phyloP scores from a whole-genome alignment of 2,113 vertebrate species.

The Xyrauchen texanus region DNA sequence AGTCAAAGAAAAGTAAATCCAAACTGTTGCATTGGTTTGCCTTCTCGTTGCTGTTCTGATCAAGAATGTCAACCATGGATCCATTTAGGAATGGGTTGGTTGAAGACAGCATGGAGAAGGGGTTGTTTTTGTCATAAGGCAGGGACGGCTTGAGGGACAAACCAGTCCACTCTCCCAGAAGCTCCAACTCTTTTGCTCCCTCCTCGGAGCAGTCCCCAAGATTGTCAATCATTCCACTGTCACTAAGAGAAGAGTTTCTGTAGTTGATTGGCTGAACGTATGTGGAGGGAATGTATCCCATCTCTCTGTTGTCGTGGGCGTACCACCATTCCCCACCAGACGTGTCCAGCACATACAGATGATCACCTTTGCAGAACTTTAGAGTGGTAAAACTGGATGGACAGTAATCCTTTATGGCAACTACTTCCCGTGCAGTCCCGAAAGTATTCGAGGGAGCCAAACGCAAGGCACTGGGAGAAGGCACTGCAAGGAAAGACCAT shows the following conservation, averaged over 20 bases:
- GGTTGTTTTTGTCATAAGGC: slow-evolving; percentile 73
- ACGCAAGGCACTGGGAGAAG: slow-evolving; percentile 95
- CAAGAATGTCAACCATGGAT: slow-evolving; percentile 40
- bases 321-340: slow-evolving; percentile 98
- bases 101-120: slow-evolving; percentile 76
- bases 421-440: slow-evolving; percentile 87
- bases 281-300: slow-evolving; percentile 95
- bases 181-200: slow-evolving; percentile 80
- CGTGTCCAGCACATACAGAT: slow-evolving; percentile 89
- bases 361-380: slow-evolving; percentile 94
- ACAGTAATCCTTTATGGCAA: slow-evolving; percentile 94
- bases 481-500: slow-evolving; percentile 78
- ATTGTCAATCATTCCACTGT: slow-evolving; percentile 92
- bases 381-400: slow-evolving; percentile 93
- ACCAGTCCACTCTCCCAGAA: slow-evolving; percentile 82
- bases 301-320: slow-evolving; percentile 94
- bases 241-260: slow-evolving; percentile 85
- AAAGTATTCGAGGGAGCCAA: slow-evolving; percentile 82
- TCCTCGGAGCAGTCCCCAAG: slow-evolving; percentile 84
- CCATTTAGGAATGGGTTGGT: slow-evolving; percentile 84
- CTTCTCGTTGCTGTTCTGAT: slow-evolving; percentile 65
- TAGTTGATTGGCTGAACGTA: slow-evolving; percentile 86
- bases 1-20: slow-evolving; percentile 85
- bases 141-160: slow-evolving; percentile 65
- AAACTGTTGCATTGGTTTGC: slow-evolving; percentile 59